Evolutionary conservation across 2,113 vertebrate genomes (phyloP).

Genomic region (Pelodiscus sinensis): DNA sequence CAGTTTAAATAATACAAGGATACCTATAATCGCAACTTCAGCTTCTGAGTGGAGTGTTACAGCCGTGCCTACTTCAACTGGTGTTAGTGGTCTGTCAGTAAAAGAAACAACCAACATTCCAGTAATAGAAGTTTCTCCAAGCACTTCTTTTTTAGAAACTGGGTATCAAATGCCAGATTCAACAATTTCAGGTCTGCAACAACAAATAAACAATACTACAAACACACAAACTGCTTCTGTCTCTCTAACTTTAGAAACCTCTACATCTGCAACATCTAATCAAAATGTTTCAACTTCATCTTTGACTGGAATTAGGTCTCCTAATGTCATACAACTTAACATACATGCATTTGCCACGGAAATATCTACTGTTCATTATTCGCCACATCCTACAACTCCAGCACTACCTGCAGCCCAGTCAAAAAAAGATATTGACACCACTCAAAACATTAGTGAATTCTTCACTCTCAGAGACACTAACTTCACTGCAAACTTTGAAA

Average conservation of each 20-base stretch:
- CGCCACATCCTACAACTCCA: not conserved
- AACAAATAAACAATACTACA: conserved; percentile 39
- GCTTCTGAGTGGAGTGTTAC: conserved; percentile 31
- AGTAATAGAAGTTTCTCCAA: conserved; percentile 37
- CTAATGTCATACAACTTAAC: conserved; percentile 21
- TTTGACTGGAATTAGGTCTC: not conserved
- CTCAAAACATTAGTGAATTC: conserved; percentile 14
- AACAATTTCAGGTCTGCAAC: conserved; percentile 19
- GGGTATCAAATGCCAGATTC: not conserved
- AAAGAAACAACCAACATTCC: not conserved
- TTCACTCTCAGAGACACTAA: not conserved
- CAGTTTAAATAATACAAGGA: conserved; percentile 17
- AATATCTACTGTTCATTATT: conserved; percentile 5
- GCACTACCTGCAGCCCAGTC: not conserved
- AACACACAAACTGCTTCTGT: conserved; percentile 10
- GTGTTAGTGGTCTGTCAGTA: not conserved
- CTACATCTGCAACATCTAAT: not conserved
- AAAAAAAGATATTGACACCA: not conserved
- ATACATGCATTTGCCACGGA: not conserved
- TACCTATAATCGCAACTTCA: conserved; percentile 6
- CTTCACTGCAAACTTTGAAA: not conserved
- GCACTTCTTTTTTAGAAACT: conserved; percentile 22
- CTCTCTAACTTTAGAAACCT: conserved; percentile 9
- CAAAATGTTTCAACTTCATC: not conserved
- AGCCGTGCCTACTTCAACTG: conserved; percentile 22